Percentiles rank a stretch among this genome's conserved stretches.
phyloP scores from a whole-genome alignment of 2,797 vertebrate species.

The Tadarida brasiliensis region DNA sequence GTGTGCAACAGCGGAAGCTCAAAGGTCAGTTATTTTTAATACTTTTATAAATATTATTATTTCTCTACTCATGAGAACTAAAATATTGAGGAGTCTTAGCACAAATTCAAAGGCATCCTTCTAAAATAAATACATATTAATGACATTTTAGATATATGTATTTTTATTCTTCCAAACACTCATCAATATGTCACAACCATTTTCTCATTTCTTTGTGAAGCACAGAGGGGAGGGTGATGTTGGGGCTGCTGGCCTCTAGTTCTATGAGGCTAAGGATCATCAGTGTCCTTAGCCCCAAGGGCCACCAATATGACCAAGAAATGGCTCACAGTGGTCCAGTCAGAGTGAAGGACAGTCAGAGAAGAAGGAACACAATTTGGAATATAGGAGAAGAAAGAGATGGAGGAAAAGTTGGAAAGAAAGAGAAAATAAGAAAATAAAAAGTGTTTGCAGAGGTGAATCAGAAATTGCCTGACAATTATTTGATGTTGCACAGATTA shows the following conservation, averaged over 20 bases:
- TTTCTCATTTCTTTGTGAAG: constrained; percentile 59
- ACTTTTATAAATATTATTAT: constrained; percentile 59
- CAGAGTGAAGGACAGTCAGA: constrained; percentile 10
- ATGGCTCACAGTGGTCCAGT: constrained; percentile 5
- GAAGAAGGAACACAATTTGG: constrained; percentile 22
- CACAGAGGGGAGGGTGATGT: not conserved
- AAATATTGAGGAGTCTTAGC: not conserved
- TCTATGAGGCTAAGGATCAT: not conserved
- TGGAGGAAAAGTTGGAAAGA: not conserved
- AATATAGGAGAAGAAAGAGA: not conserved
- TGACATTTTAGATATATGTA: constrained; percentile 41
- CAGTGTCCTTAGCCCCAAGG: not conserved
- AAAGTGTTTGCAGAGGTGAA: not conserved
- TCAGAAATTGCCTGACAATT: constrained; percentile 19
- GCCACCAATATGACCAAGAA: not conserved
- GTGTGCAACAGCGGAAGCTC: constrained; percentile 84
- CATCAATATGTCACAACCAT: not conserved
- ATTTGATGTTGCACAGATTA: constrained; percentile 8
- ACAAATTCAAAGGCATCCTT: constrained; percentile 22
- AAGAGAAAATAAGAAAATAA: constrained; percentile 24
- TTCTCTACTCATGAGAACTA: constrained; percentile 44
- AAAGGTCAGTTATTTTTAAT: constrained; percentile 86
- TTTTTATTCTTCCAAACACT: constrained; percentile 45
- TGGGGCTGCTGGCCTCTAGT: not conserved
- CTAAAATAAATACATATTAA: constrained; percentile 37